These are phyloP conservation scores for Antigone vipio DNA, from an alignment of 2,113 vertebrate species.

Conservation along the genomic window DNA sequence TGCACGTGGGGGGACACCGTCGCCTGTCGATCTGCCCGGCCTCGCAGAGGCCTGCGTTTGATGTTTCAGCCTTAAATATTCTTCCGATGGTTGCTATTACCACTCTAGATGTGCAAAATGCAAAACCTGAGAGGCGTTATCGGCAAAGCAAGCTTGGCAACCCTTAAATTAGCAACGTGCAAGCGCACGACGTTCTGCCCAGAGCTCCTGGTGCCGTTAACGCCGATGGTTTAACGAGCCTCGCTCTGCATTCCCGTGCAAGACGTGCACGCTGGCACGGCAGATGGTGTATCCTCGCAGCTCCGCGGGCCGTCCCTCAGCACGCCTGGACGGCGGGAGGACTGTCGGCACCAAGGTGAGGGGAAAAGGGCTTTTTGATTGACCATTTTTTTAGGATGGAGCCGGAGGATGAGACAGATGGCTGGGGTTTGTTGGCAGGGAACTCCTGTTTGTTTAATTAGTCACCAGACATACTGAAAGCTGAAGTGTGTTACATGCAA, in stretches of 20 bases:
- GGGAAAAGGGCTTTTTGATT: neutral
- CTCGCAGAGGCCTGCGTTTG: neutral
- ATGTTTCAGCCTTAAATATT: neutral
- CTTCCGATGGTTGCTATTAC: neutral
- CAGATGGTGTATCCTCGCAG: neutral
- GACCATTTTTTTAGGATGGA: neutral
- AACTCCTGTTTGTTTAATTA: conserved; percentile 53
- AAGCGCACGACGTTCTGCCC: neutral
- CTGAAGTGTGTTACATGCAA: neutral
- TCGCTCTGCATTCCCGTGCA: neutral
- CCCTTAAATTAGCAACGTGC: neutral
- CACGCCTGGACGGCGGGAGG: neutral
- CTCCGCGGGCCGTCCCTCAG: accelerated
- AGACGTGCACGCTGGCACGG: accelerated
- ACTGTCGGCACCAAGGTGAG: neutral
- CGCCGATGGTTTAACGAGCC: neutral
- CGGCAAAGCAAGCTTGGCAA: neutral
- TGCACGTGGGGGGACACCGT: neutral
- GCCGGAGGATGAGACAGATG: conserved; percentile 1
- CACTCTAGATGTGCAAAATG: neutral
- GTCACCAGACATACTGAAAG: neutral
- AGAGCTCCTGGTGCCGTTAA: neutral
- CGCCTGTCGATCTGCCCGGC: neutral
- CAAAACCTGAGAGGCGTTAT: neutral
- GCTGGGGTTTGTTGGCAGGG: conserved; percentile 21